Conservation (phyloP, 1,140 invertebrate species). For the Littorina saxatilis region DNA sequence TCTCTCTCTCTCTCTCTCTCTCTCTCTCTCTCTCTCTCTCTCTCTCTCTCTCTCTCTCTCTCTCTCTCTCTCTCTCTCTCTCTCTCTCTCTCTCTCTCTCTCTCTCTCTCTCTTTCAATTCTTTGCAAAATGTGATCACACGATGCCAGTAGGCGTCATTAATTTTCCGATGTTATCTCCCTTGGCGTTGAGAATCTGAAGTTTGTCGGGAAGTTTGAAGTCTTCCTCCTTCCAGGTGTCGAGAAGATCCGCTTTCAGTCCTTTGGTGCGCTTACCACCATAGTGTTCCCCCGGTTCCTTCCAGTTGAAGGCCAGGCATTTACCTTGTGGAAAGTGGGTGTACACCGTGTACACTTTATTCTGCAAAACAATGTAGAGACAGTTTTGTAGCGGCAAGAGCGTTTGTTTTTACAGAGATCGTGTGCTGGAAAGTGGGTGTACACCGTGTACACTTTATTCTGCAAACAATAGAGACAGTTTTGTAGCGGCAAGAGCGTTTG, state of each 20-base stretch:
- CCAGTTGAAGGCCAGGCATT: conserved; percentile 38
- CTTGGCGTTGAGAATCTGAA: conserved; percentile 25
- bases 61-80: too few relatives aligned
- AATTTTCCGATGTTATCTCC: not conserved
- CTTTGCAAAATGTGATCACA: not conserved
- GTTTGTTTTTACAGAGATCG: too few relatives aligned
- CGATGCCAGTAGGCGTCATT: not conserved
- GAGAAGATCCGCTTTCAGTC: not conserved
- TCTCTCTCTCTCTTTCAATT: too few relatives aligned
- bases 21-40: too few relatives aligned
- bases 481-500: too few relatives aligned
- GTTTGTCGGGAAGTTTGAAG: conserved; percentile 11
- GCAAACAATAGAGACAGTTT: too few relatives aligned
- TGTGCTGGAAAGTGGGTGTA: conserved; percentile 35
- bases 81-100: too few relatives aligned
- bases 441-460: conserved; percentile 32
- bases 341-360: conserved; percentile 37
- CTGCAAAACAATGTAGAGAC: too few relatives aligned
- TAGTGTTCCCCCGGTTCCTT: conserved; percentile 44
- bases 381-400: too few relatives aligned
- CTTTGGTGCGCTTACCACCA: not conserved
- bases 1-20: too few relatives aligned
- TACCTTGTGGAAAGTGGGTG: conserved; percentile 11
- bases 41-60: too few relatives aligned
- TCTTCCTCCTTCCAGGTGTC: conserved; percentile 24